A percentile compares a stretch with the other conserved stretches of the same genome.
Conservation (phyloP, 2,113 vertebrate genomes). For the Solea solea region DNA sequence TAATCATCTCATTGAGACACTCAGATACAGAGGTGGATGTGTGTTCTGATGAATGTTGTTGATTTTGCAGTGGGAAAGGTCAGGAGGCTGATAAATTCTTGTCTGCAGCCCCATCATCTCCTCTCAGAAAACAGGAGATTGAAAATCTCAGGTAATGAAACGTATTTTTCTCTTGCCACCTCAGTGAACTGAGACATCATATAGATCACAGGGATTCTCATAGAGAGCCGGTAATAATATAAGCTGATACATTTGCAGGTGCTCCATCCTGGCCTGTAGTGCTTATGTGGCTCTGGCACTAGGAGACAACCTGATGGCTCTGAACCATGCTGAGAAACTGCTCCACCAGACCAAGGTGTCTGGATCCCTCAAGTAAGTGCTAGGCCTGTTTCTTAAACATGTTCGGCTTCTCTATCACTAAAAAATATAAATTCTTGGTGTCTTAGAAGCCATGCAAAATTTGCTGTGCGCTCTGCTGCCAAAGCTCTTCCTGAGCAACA, state of each 20-base stretch:
- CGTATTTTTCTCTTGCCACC: not conserved
- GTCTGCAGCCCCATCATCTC: conserved; percentile 94
- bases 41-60: not conserved
- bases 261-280: conserved; percentile 95
- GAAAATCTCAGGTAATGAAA: conserved; percentile 92
- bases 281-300: conserved; percentile 94
- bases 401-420: not conserved
- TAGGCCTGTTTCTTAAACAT: not conserved
- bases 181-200: too few relatives aligned
- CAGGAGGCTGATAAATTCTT: conserved; percentile 95
- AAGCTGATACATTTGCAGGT: conserved; percentile 77
- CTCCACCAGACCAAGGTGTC: conserved; percentile 95
- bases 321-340: conserved; percentile 95
- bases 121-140: conserved; percentile 93
- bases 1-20: too few relatives aligned
- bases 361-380: conserved; percentile 94
- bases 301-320: conserved; percentile 96
- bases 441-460: too few relatives aligned
- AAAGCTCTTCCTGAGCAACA: too few relatives aligned
- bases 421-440: too few relatives aligned
- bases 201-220: too few relatives aligned
- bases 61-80: conserved; percentile 89
- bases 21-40: not conserved
- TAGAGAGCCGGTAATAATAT: not conserved
- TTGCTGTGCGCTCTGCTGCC: too few relatives aligned